Evolutionary conservation across 23 tunicate genomes (phyloP).

Genomic region (Ascidia mentula): DNA sequence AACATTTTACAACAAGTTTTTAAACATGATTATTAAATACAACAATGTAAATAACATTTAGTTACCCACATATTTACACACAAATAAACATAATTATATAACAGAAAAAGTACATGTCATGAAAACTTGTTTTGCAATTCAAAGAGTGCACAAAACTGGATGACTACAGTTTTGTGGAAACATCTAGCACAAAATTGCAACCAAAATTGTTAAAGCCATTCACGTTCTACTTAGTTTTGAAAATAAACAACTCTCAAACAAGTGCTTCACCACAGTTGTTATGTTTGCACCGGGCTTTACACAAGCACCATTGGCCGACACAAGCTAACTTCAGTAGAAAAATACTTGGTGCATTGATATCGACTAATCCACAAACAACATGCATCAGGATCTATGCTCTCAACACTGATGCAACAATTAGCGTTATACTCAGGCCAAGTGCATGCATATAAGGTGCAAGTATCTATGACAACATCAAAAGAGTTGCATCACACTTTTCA

Average conservation of each 20-base stretch:
- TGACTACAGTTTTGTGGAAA: not conserved
- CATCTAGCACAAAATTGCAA: not conserved
- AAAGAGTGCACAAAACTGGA: not conserved
- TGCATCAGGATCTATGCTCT: not conserved
- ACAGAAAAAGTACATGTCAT: too few relatives aligned
- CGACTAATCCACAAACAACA: not conserved
- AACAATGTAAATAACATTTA: too few relatives aligned
- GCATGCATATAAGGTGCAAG: slow-evolving; percentile 6
- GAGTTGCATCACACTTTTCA: not conserved
- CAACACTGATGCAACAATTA: not conserved
- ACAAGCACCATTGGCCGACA: not conserved
- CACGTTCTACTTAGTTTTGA: slow-evolving; percentile 7
- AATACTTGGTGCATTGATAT: not conserved
- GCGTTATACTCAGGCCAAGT: not conserved
- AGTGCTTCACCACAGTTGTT: not conserved
- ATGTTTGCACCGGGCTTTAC: not conserved
- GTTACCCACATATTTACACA: too few relatives aligned
- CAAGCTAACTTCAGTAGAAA: not conserved
- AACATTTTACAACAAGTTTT: too few relatives aligned
- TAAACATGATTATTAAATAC: too few relatives aligned
- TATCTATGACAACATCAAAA: not conserved
- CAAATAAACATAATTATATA: not conserved
- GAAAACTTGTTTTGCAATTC: not conserved
- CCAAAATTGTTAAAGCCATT: not conserved
- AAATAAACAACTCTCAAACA: not conserved